Evolutionary conservation across 2,113 vertebrate genomes (phyloP), one percentile per base, ranked within the genome.

Genomic region (Meles meles): DNA sequence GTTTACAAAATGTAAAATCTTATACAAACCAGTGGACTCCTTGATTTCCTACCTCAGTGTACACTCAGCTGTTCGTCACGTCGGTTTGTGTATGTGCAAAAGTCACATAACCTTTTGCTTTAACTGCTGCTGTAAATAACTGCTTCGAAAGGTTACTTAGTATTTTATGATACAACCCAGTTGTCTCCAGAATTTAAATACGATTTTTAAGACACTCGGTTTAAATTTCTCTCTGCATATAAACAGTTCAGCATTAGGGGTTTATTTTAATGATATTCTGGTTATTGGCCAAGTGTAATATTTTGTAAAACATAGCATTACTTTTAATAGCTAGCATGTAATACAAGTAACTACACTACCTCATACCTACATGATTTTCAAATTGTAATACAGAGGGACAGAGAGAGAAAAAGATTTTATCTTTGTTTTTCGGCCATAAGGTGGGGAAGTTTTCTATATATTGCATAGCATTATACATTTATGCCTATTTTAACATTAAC

Each of bases 1-100:
- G 98, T 99, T 99, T 99, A 98, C 98, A 98, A 65, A 72, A 93
- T 98, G 97, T 95, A 98, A 98, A 98, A 97, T 98, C 98, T 98
- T 97, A 79, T 79, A 94, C 90, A 98, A 98, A 98, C 98, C 98
- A 98, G 97, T 98, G 97, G 98, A 98, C 98, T 98, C 98, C 98
- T 99, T 98, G 97, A 97, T 98, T 98, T 98, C 98, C 99, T 99
- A 99, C 99, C 99, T 99, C 99, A 99, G 95, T 97, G 94, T 98
- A 97, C 94, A 98, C 95, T 98, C 98, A 95, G 23, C 95, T 98
- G 97, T 98, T 98, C 97, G 90, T 85, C 55, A 85, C 97, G 94
- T 95, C 97, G 88, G 96, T 94, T 71, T 97, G 94, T 97, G 93
- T 88, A 67, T 97, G 93, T 98, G 97, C 98, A 98, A 93, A 97